phyloP scores from a whole-genome alignment of 2,113 vertebrate genomes.

The Aspidoscelis tigris region DNA sequence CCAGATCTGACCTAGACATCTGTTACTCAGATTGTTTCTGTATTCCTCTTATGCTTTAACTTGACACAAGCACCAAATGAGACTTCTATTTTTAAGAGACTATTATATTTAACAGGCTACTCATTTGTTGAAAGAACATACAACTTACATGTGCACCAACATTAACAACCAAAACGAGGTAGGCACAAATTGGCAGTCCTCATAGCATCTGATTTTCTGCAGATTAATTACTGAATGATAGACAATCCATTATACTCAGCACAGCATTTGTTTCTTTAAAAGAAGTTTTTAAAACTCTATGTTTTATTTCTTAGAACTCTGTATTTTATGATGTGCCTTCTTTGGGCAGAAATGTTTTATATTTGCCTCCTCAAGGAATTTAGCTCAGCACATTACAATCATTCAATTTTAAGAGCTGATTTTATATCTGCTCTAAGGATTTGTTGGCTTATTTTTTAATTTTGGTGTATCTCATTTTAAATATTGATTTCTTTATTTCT shows the following conservation, averaged over 20 bases:
- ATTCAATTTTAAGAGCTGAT: too few species aligned
- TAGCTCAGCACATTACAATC: too few species aligned
- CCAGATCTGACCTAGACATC: neutral
- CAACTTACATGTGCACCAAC: neutral
- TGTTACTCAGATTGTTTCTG: neutral
- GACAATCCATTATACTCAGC: conserved; percentile 26
- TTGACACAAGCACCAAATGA: neutral
- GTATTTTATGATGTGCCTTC: neutral
- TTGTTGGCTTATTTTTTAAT: too few species aligned
- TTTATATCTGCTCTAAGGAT: too few species aligned
- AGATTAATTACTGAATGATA: neutral
- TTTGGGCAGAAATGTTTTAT: too few species aligned
- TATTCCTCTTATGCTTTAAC: neutral
- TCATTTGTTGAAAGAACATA: neutral
- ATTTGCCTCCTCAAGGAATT: too few species aligned
- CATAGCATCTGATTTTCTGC: neutral
- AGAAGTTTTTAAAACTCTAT: conserved; percentile 32
- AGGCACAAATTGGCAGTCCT: conserved; percentile 14
- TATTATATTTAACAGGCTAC: neutral
- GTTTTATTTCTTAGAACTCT: conserved; percentile 12
- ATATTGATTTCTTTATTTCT: too few species aligned
- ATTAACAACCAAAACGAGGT: neutral
- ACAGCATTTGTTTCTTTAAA: neutral
- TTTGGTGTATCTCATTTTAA: too few species aligned
- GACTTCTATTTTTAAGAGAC: neutral